Evolutionary conservation across 2,797 vertebrate genomes (phyloP), one percentile per base, ranked within the genome.

Genomic region (Amphiprion clarkii): DNA sequence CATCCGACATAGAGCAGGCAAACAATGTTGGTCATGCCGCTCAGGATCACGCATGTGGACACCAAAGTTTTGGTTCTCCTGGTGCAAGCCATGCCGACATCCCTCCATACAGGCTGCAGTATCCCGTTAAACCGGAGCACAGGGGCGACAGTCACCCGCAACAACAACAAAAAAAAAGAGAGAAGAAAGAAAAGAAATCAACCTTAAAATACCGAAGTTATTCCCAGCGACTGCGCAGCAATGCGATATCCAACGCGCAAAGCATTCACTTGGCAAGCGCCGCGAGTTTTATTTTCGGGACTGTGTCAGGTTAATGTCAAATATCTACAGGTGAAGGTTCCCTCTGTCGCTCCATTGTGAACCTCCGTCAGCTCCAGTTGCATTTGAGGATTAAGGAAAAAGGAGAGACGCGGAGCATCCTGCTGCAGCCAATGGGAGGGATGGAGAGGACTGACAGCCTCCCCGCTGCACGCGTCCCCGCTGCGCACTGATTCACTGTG

Each of bases 1-100:
- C 98, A 99, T 84, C 97, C 98, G 91, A 99, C 97, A 85, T 99
- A 99, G 56, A 99, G 95, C 91, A 99, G 93, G 87, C 98, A 99
- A 70, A 98, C 95, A 79, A 99, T 97, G 91, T 99, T 99, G 94
- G 97, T 99, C 97, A 99, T 97, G 84, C 97, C 98, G 88, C 98
- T 99, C 92, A 99, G 91, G 92, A 99, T 99, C 92, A 99, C 98
- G 93, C 98, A 99, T 90, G 97, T 98, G 92, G 97, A 99, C 94
- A 99, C 97, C 93, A 99, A 97, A 97, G 98, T 98, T 97, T 99
- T 99, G 95, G 97, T 98, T 96, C 97, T 99, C 95, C 98, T 98
- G 93, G 96, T 97, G 95, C 98, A 99, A 95, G 96, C 96, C 98
- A 99, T 99, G 84, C 96, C 97, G 93, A 95, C 94, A 94, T 96